phyloP scores from a whole-genome alignment of 1,140 invertebrate genomes.

The Drosophila orosa region DNA sequence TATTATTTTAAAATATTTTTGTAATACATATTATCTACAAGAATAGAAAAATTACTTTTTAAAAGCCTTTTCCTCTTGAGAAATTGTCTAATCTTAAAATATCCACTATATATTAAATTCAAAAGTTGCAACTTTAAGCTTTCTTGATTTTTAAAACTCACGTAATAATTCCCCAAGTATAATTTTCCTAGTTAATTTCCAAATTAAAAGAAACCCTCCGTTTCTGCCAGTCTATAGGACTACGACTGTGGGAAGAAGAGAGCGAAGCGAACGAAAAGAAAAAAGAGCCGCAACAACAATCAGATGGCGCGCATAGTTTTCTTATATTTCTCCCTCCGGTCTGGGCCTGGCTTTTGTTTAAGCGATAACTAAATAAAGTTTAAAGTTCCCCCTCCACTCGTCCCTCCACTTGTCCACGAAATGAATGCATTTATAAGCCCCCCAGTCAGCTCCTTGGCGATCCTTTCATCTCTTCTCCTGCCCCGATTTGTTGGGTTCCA shows the following conservation, averaged over 20 bases:
- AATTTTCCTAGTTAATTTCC: background rate
- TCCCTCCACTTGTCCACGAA: slow-evolving; percentile 3
- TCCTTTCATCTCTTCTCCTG: slow-evolving; percentile 40
- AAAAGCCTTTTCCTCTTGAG: background rate
- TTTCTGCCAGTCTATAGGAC: slow-evolving; percentile 20
- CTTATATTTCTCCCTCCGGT: slow-evolving; percentile 10
- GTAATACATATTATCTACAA: too few relatives aligned
- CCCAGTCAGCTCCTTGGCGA: slow-evolving; percentile 34
- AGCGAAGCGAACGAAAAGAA: slow-evolving; percentile 23
- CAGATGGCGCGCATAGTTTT: slow-evolving; percentile 44
- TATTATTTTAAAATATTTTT: too few relatives aligned
- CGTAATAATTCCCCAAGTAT: background rate
- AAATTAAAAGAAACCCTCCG: background rate
- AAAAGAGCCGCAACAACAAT: slow-evolving; percentile 36
- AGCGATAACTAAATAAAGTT: slow-evolving; percentile 78
- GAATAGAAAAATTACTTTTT: too few relatives aligned
- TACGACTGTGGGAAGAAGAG: slow-evolving; percentile 62
- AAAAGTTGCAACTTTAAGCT: background rate
- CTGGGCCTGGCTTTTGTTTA: slow-evolving; percentile 59
- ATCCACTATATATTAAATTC: background rate
- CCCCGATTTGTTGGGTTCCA: slow-evolving; percentile 16
- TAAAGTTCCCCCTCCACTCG: slow-evolving; percentile 14
- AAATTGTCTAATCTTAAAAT: background rate
- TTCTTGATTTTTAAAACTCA: background rate
- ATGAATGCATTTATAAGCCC: slow-evolving; percentile 73